These are phyloP conservation scores for Aurelia aurita complex sp. Pacific DNA, from an alignment of 30 jellyfish, hydroid and myxozoan species.

Conservation along the genomic window DNA sequence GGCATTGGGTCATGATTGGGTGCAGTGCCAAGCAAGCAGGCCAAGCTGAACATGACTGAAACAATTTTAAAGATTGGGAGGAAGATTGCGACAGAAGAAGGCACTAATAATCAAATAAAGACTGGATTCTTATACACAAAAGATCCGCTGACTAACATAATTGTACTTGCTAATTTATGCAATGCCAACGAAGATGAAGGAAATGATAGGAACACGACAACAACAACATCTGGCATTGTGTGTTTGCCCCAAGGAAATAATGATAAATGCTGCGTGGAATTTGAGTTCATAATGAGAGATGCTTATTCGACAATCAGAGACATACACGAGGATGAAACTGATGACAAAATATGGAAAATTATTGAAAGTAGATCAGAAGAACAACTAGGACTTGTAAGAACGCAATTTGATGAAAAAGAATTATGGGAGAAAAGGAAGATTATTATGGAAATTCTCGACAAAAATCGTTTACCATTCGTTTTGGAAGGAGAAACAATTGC, in stretches of 20 bases:
- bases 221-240: too few relatives aligned
- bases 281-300: conserved; percentile 49
- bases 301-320: conserved; percentile 19
- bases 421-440: conserved; percentile 1
- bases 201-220: too few relatives aligned
- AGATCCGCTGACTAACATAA: conserved; percentile 40
- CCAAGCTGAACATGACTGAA: too few relatives aligned
- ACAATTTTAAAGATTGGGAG: conserved; percentile 19
- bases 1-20: too few relatives aligned
- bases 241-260: neutral
- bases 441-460: neutral
- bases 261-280: neutral
- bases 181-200: too few relatives aligned
- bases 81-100: conserved; percentile 12
- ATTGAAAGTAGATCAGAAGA: conserved; percentile 5
- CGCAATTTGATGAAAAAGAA: neutral
- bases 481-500: conserved; percentile 2
- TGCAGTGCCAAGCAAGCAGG: too few relatives aligned
- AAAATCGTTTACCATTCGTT: conserved; percentile 20
- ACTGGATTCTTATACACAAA: conserved; percentile 44
- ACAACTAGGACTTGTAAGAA: neutral
- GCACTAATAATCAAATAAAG: neutral
- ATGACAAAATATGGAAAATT: conserved; percentile 4
- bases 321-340: conserved; percentile 10
- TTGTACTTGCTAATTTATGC: conserved; percentile 12